Base-by-base conservation (phyloP, 2,113 vertebrate genomes). In the Coregonus clupeaformis region DNA sequence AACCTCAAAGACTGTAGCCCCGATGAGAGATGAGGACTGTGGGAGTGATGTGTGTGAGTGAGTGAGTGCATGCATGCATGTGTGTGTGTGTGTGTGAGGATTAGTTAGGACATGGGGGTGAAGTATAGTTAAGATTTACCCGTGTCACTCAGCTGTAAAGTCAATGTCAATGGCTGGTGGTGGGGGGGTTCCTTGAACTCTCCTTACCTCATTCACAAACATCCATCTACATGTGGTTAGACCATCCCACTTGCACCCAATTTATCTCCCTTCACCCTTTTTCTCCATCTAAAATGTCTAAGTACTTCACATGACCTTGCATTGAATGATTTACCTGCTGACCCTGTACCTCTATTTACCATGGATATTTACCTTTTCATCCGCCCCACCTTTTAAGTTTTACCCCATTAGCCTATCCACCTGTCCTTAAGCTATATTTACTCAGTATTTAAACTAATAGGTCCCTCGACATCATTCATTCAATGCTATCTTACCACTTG, bases 1-100 rank as follows among this genome's bases (percentile, higher is more conserved):
- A 77, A 57, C 71, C 55, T 67, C 74, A 59, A 71, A 63, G 60
- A 77, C 67, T 76, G 69, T 59, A 67, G 25, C 65, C 47, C 7
- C 6, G 69, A 69, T 80, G 83, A 84, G 52, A 75, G 77, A 82
- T 52, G 63, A 73, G 79, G n/a, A n/a, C 57, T 16, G n/a, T 13
- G 63, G 63, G 9, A 62, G 20, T 18, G 22, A 22, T 62, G 60
- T 62, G 60, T 5, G 60, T 5, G 60, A 22, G 60, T 62, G 59
- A 25, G 60, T 62, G 60, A 22, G 60, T 62, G 60, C 0, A 6
- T 62, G 60, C n/a, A 16, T 64, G 62, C 13, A 24, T 64, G 62
- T 25, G 12, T 64, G 24, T 30, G 3, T 65, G 25, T 65, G 63
- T 29, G 62, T 18, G 25, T 65, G 63, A 24, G 63, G 11, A 25